These are phyloP conservation scores for Galerucella calmariensis DNA, from an alignment of 2,888 invertebrate species.

Conservation along the genomic window DNA sequence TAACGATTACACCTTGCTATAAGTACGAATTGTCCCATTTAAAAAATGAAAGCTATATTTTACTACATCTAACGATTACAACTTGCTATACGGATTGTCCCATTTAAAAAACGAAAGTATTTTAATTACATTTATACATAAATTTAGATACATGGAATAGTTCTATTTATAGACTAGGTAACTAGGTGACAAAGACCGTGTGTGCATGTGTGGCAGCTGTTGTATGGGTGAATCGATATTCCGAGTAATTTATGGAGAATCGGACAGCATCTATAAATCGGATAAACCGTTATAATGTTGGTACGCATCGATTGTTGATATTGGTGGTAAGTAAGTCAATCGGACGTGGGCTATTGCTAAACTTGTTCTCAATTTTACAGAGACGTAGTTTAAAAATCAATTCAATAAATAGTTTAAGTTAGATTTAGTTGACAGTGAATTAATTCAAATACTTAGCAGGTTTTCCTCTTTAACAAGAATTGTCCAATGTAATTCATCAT, in stretches of 20 bases:
- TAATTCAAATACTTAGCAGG: no score
- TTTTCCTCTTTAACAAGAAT: no score
- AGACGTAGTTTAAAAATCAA: background rate
- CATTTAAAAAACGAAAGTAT: no score
- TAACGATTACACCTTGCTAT: no score
- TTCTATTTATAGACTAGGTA: background rate
- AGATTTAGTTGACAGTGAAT: background rate
- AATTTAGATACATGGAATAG: no score
- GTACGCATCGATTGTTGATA: conserved; percentile 25
- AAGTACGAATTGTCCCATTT: no score
- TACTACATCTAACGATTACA: no score
- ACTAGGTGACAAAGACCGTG: background rate
- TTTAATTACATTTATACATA: no score
- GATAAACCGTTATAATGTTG: conserved; percentile 10
- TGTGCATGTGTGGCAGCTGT: background rate
- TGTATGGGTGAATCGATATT: background rate
- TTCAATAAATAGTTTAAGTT: background rate
- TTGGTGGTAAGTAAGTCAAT: conserved; percentile 33
- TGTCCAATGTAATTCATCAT: no score
- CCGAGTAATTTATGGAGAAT: conserved; percentile 21
- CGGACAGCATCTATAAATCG: conserved; percentile 10
- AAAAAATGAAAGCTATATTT: no score
- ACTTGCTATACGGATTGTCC: no score
- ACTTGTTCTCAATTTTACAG: conserved; percentile 17
- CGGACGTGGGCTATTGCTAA: conserved; percentile 19